Conservation (phyloP, 1,140 invertebrate genomes). For the Homarus americanus region DNA sequence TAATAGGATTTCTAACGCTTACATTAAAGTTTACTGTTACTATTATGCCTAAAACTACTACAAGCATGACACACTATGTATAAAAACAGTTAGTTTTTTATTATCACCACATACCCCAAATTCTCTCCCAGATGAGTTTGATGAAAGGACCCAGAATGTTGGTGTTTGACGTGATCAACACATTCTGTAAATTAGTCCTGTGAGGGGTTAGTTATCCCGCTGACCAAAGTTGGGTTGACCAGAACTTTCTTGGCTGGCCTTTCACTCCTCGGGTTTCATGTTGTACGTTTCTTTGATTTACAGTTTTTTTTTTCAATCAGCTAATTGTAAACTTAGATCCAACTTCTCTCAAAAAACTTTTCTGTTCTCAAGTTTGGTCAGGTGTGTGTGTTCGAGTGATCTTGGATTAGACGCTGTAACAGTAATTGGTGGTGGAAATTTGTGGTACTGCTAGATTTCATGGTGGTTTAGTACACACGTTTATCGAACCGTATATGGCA, state of each 20-base stretch:
- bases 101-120: background rate
- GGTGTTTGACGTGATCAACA: background rate
- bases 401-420: too few relatives aligned
- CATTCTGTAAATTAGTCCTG: background rate
- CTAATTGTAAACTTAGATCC: background rate
- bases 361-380: background rate
- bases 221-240: background rate
- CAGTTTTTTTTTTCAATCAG: background rate
- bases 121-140: background rate
- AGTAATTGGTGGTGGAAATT: too few relatives aligned
- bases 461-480: too few relatives aligned
- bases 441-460: too few relatives aligned
- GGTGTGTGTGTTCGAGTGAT: background rate
- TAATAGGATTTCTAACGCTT: too few relatives aligned
- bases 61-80: background rate
- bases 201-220: background rate
- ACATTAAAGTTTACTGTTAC: background rate
- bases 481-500: too few relatives aligned
- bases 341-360: background rate
- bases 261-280: background rate
- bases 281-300: background rate
- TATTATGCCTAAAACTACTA: background rate
- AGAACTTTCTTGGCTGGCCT: background rate
- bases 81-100: background rate
- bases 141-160: background rate